phyloP scores from a whole-genome alignment of 2,113 vertebrate genomes.

The Scomber scombrus region DNA sequence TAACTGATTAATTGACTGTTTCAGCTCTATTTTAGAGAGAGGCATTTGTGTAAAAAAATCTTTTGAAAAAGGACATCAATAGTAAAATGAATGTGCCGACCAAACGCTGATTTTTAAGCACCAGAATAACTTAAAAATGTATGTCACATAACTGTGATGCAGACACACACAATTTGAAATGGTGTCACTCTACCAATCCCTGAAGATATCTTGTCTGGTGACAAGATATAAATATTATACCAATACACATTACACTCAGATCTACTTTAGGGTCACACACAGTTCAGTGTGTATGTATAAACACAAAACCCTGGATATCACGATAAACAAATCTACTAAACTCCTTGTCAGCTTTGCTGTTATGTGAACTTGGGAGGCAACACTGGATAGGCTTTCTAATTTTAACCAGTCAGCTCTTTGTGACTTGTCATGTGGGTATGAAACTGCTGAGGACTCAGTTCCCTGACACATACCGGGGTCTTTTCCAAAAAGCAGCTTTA shows the following conservation, averaged over 20 bases:
- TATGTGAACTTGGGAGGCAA: conserved; percentile 32
- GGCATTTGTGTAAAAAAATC: neutral
- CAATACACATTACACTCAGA: neutral
- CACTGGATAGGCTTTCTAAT: conserved; percentile 73
- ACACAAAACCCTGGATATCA: conserved; percentile 14
- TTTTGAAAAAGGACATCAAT: neutral
- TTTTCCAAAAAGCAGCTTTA: conserved; percentile 11
- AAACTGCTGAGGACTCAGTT: conserved; percentile 75
- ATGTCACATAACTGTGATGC: neutral
- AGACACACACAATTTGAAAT: neutral
- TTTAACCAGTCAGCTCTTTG: conserved; percentile 78
- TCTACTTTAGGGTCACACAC: neutral
- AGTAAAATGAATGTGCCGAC: no score
- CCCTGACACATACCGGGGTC: conserved; percentile 21
- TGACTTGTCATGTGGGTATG: conserved; percentile 67
- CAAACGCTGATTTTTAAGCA: neutral
- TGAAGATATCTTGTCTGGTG: neutral
- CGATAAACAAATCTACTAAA: neutral
- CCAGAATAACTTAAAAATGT: neutral
- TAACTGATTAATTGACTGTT: no score
- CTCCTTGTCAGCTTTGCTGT: conserved; percentile 6
- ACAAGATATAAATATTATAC: neutral
- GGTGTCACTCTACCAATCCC: neutral
- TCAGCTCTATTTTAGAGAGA: no score
- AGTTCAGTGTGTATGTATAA: conserved; percentile 34